phyloP scores from a whole-genome alignment of 2,888 invertebrate species.

The Physocephala rufipes region DNA sequence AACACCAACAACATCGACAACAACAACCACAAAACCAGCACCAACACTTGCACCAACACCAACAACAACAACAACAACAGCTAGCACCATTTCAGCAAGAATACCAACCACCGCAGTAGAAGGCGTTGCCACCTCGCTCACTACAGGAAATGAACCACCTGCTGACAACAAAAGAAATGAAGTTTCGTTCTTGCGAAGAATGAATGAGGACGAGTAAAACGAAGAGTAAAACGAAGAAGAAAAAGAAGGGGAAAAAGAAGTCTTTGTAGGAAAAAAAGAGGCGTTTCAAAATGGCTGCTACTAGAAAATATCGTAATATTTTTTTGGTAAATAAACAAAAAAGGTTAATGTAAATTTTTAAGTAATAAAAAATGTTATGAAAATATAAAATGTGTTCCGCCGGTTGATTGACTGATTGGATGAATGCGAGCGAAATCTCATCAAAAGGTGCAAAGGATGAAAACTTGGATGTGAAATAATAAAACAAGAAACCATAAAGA shows the following conservation, averaged over 20 bases:
- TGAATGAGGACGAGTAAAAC: slow-evolving; percentile 3
- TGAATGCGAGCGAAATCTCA: neutral
- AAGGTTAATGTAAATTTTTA: slow-evolving; percentile 26
- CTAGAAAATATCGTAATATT: slow-evolving; percentile 21
- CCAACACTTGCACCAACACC: slow-evolving; percentile 44
- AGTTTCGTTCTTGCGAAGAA: neutral
- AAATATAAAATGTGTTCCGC: slow-evolving; percentile 5
- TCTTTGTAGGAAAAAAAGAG: slow-evolving; percentile 3
- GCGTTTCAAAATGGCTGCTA: slow-evolving; percentile 39
- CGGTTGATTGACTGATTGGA: slow-evolving; percentile 11
- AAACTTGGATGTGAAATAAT: neutral
- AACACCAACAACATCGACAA: slow-evolving; percentile 51
- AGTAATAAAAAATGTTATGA: slow-evolving; percentile 12
- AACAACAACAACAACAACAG: slow-evolving; percentile 28
- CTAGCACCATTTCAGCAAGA: slow-evolving; percentile 30
- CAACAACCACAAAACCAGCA: slow-evolving; percentile 38
- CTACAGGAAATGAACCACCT: slow-evolving; percentile 31
- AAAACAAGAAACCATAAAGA: neutral
- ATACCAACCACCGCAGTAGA: slow-evolving; percentile 25
- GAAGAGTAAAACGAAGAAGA: slow-evolving; percentile 25
- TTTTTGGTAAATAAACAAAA: slow-evolving; percentile 21
- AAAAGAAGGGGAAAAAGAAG: slow-evolving; percentile 23
- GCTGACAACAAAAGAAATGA: slow-evolving; percentile 24
- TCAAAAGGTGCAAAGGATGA: neutral
- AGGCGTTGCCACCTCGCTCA: slow-evolving; percentile 17